These are phyloP conservation scores for Nycticryphes semicollaris DNA, from an alignment of 2,113 vertebrate species.

Conservation along the genomic window DNA sequence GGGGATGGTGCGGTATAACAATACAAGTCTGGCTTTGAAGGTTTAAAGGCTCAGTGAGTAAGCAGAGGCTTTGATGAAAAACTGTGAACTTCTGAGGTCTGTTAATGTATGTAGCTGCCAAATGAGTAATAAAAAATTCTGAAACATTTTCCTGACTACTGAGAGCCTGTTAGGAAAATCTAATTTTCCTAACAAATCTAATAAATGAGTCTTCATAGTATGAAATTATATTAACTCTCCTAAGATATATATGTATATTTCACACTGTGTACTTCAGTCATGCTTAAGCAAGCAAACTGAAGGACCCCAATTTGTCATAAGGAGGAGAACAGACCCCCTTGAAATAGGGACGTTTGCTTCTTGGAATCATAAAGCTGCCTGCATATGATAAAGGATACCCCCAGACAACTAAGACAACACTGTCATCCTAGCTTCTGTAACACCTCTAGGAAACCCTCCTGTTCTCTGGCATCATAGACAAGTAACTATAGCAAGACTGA, in stretches of 20 bases:
- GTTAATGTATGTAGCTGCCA: not conserved
- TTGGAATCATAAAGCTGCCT: not conserved
- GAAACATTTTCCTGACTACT: not conserved
- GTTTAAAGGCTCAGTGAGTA: no score
- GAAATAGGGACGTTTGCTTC: not conserved
- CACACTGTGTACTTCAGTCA: accelerated
- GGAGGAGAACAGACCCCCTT: not conserved
- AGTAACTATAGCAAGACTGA: not conserved
- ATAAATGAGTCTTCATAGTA: not conserved
- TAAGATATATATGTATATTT: not conserved
- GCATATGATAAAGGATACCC: not conserved
- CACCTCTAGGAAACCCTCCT: not conserved
- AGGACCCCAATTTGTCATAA: not conserved
- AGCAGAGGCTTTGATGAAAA: not conserved
- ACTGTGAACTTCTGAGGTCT: not conserved
- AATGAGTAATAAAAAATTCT: not conserved
- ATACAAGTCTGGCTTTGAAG: not conserved
- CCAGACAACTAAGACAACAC: accelerated
- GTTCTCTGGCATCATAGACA: not conserved
- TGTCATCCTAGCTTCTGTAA: not conserved
- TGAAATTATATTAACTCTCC: not conserved
- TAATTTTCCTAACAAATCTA: not conserved
- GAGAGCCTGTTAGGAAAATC: not conserved
- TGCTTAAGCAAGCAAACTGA: not conserved
- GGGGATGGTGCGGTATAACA: accelerated